These are phyloP conservation scores for Notothenia rossii DNA, from an alignment of 2,113 vertebrate genomes.

Conservation along the genomic window DNA sequence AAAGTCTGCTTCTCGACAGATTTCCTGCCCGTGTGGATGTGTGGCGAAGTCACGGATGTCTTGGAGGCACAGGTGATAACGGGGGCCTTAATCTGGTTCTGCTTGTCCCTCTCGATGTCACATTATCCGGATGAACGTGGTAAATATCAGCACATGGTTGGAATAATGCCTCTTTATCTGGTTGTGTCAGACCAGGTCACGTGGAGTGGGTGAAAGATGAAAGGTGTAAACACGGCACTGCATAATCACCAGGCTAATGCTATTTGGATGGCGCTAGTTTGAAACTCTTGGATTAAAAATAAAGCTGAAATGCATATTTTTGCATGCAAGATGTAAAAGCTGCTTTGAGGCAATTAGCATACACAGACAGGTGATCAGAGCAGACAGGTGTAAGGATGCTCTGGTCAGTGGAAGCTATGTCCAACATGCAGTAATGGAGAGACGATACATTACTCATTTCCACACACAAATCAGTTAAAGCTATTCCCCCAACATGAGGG, in stretches of 20 bases:
- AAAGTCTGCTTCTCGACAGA: conserved; percentile 80
- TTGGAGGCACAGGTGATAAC: conserved; percentile 82
- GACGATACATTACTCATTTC: not conserved
- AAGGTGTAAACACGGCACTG: conserved; percentile 73
- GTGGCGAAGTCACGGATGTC: conserved; percentile 78
- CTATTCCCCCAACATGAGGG: conserved; percentile 83
- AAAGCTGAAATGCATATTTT: conserved; percentile 83
- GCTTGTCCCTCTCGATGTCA: conserved; percentile 84
- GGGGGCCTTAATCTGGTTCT: conserved; percentile 84
- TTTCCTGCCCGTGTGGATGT: conserved; percentile 80
- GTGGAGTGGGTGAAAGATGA: conserved; percentile 80
- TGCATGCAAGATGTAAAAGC: conserved; percentile 74
- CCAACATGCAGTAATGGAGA: not conserved
- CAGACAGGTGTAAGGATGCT: conserved; percentile 37
- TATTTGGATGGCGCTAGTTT: conserved; percentile 81
- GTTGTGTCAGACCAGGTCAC: conserved; percentile 82
- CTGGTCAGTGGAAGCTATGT: conserved; percentile 48
- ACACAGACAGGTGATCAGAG: conserved; percentile 55
- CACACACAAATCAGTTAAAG: conserved; percentile 69
- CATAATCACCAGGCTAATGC: conserved; percentile 83
- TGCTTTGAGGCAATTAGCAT: conserved; percentile 71
- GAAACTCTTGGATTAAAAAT: conserved; percentile 85
- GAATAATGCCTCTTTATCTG: conserved; percentile 80
- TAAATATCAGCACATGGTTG: conserved; percentile 78
- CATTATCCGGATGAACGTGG: conserved; percentile 81